Evolutionary conservation across 2,797 vertebrate species (phyloP).

Genomic region (Lates japonicus): DNA sequence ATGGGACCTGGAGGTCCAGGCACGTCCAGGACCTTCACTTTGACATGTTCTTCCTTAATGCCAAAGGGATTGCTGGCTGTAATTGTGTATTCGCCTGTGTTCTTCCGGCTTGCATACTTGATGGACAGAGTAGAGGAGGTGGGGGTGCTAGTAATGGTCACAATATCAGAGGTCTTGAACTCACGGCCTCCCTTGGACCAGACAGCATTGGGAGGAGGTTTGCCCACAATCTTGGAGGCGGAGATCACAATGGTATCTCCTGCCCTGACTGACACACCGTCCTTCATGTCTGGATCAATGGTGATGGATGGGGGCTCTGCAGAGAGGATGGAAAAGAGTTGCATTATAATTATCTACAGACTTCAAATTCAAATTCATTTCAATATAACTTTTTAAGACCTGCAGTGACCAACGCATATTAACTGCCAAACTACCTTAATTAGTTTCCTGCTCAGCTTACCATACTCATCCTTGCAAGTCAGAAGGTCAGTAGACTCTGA

Average conservation of each 20-base stretch:
- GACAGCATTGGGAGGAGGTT: conserved; percentile 94
- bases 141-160: conserved; percentile 91
- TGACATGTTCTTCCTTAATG: conserved; percentile 94
- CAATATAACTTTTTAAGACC: neutral
- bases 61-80: conserved; percentile 98
- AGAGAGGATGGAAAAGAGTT: conserved; percentile 46
- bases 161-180: conserved; percentile 93
- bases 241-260: conserved; percentile 94
- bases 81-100: conserved; percentile 97
- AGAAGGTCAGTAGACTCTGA: conserved; percentile 94
- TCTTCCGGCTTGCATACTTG: conserved; percentile 96
- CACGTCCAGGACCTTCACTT: conserved; percentile 96
- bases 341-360: neutral
- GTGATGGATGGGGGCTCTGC: conserved; percentile 96
- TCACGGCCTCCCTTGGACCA: conserved; percentile 98
- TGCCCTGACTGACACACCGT: conserved; percentile 94
- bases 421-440: neutral
- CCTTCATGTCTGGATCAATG: conserved; percentile 95
- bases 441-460: conserved; percentile 78
- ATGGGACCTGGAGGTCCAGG: conserved; percentile 97
- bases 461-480: conserved; percentile 97
- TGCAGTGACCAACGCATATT: neutral
- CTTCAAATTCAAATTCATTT: neutral
- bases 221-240: conserved; percentile 95
- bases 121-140: conserved; percentile 93